These are phyloP conservation scores for Drosophila nikananu DNA, from an alignment of 1,140 invertebrate genomes.

Conservation along the genomic window DNA sequence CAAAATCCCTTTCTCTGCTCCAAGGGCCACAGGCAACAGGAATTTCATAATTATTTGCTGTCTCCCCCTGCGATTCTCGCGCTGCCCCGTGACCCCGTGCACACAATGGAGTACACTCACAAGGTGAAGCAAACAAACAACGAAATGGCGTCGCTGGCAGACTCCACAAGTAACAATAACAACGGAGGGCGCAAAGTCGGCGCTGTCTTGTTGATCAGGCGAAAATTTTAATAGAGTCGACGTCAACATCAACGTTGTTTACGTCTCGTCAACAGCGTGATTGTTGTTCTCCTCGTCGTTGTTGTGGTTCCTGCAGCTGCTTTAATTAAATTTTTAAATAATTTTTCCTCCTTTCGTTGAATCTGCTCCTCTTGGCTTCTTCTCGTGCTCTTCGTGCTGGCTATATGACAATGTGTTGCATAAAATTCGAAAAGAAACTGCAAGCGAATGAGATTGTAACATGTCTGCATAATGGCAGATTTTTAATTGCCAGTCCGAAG, in stretches of 20 bases:
- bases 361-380: slow-evolving; percentile 3
- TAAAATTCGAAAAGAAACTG: slow-evolving; percentile 57
- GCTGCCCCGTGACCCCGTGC: slow-evolving; percentile 35
- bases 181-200: slow-evolving; percentile 8
- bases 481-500: slow-evolving; percentile 74
- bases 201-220: slow-evolving; percentile 76
- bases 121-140: slow-evolving; percentile 62
- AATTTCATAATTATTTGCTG: slow-evolving; percentile 70
- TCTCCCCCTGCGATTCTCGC: not conserved
- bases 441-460: slow-evolving; percentile 58
- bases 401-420: slow-evolving; percentile 77
- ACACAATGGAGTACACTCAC: slow-evolving; percentile 49
- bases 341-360: slow-evolving; percentile 49
- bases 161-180: slow-evolving; percentile 47
- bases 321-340: slow-evolving; percentile 82
- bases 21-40: slow-evolving; percentile 46
- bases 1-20: slow-evolving; percentile 25
- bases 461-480: slow-evolving; percentile 73
- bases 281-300: slow-evolving; percentile 48
- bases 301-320: slow-evolving; percentile 61
- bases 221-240: slow-evolving; percentile 79
- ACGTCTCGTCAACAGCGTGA: slow-evolving; percentile 74
- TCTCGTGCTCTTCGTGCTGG: slow-evolving; percentile 24
- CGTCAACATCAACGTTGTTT: slow-evolving; percentile 77
- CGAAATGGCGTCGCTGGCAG: slow-evolving; percentile 62